Evolutionary conservation across 1,140 invertebrate species (phyloP).

Genomic region (Venustaconcha ellipsiformis): DNA sequence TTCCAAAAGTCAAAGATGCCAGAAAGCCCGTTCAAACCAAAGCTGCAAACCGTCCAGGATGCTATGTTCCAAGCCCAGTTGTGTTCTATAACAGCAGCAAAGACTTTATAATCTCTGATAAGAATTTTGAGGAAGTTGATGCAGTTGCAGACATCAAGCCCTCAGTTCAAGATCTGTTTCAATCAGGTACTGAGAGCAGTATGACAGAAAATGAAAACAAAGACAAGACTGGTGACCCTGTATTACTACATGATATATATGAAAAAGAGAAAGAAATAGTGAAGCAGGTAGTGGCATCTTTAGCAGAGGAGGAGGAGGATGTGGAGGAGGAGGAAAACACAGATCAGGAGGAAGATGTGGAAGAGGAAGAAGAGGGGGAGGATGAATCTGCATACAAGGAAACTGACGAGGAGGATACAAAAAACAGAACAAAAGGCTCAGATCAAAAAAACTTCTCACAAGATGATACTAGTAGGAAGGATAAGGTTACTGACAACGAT

Average conservation of each 20-base stretch:
- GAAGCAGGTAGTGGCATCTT: not conserved
- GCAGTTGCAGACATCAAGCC: too few relatives aligned
- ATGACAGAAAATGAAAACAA: not conserved
- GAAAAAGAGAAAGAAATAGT: not conserved
- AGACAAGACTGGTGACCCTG: not conserved
- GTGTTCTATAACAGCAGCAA: too few relatives aligned
- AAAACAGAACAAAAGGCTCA: not conserved
- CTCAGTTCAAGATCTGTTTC: not conserved
- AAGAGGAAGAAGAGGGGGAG: slow-evolving; percentile 14
- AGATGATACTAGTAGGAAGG: not conserved
- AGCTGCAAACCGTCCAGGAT: too few relatives aligned
- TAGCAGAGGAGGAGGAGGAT: not conserved
- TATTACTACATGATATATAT: not conserved
- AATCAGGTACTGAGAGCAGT: not conserved
- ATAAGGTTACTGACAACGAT: not conserved
- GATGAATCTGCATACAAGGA: slow-evolving; percentile 10
- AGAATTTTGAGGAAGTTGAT: too few relatives aligned
- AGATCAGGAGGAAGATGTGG: not conserved
- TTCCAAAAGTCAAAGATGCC: too few relatives aligned
- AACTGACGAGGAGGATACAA: slow-evolving; percentile 2
- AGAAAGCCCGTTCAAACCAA: too few relatives aligned
- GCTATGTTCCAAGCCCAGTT: too few relatives aligned
- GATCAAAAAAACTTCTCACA: too few relatives aligned
- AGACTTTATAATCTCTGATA: too few relatives aligned
- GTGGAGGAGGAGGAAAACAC: not conserved